These are phyloP conservation scores for Gracilinanus agilis DNA, from an alignment of 2,113 vertebrate genomes.

Conservation along the genomic window DNA sequence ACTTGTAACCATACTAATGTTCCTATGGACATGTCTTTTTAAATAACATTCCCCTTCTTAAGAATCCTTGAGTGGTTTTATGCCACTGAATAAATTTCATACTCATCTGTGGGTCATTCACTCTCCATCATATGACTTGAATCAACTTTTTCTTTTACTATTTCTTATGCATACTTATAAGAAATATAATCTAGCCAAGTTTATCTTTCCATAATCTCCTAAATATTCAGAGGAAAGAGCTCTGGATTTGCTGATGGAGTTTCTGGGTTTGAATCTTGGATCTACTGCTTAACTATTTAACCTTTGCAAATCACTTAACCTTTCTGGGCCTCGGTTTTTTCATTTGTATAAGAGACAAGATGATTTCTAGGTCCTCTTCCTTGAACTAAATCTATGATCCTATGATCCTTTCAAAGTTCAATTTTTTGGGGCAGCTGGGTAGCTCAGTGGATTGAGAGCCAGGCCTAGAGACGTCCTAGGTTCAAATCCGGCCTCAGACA, in stretches of 20 bases:
- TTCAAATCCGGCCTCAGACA: no score
- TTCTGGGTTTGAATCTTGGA: not conserved
- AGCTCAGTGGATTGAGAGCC: no score
- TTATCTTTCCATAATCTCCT: not conserved
- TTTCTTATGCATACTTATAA: not conserved
- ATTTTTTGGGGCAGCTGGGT: no score
- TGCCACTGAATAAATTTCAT: conserved; percentile 10
- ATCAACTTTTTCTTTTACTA: not conserved
- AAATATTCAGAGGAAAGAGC: not conserved
- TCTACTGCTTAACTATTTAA: not conserved
- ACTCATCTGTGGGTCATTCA: conserved; percentile 26
- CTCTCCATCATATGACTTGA: conserved; percentile 1
- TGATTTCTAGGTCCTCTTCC: not conserved
- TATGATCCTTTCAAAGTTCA: not conserved
- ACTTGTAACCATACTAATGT: not conserved
- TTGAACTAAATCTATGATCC: not conserved
- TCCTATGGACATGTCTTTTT: not conserved
- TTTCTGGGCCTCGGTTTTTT: not conserved
- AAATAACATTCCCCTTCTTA: not conserved
- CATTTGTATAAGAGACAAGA: not conserved
- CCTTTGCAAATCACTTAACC: not conserved
- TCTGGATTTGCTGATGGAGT: not conserved
- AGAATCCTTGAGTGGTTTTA: not conserved
- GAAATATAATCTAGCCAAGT: not conserved
- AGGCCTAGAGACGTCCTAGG: no score